Evolutionary conservation across 2,113 vertebrate species (phyloP).

Genomic region (Emydura subglobosa): DNA sequence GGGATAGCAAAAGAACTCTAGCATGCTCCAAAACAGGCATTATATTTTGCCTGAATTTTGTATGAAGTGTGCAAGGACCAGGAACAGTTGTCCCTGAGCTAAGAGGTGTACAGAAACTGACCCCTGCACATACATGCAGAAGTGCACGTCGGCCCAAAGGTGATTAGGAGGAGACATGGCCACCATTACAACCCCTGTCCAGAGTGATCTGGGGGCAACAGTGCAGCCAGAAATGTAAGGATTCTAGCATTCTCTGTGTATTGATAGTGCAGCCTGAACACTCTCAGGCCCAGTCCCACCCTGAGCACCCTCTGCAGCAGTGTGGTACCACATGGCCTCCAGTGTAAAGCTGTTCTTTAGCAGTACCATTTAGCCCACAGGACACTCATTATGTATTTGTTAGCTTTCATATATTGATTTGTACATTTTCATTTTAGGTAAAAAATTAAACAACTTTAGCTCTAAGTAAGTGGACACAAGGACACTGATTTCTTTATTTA

Average conservation of each 20-base stretch:
- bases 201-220: not conserved
- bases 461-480: not conserved
- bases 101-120: not conserved
- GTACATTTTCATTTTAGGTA: not conserved
- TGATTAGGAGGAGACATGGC: not conserved
- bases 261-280: not conserved
- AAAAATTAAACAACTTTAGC: not conserved
- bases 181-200: not conserved
- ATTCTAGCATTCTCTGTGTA: not conserved
- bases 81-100: not conserved
- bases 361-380: not conserved
- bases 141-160: not conserved
- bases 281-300: too few relatives aligned
- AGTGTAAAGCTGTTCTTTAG: accelerated
- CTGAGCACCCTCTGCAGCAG: not conserved
- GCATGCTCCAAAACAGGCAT: too few relatives aligned
- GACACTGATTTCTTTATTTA: not conserved
- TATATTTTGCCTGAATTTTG: not conserved
- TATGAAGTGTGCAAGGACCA: not conserved
- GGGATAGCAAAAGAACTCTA: too few relatives aligned
- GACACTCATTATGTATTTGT: not conserved
- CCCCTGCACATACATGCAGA: not conserved
- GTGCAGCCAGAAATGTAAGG: not conserved
- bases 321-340: not conserved
- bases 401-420: not conserved